A percentile compares a stretch with the other conserved stretches of the same genome.
phyloP scores from a whole-genome alignment of 2,888 invertebrate species.

The Diloba caeruleocephala region DNA sequence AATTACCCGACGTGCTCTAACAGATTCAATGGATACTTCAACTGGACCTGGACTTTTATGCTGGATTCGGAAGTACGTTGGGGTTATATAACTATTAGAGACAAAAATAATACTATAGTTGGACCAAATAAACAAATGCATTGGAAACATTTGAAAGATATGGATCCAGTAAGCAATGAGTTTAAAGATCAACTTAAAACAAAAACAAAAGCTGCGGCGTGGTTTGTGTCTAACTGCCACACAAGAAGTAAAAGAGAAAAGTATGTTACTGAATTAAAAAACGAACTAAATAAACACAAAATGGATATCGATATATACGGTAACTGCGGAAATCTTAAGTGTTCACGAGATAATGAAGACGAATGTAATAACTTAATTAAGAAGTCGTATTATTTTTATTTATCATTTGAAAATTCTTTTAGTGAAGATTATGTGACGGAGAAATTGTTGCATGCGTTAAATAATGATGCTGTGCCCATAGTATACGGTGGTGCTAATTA shows the following conservation, averaged over 20 bases:
- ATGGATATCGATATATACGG: slow-evolving; percentile 55
- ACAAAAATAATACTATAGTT: slow-evolving; percentile 55
- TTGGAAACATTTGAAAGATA: slow-evolving; percentile 62
- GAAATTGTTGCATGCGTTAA: slow-evolving; percentile 67
- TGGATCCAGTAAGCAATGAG: slow-evolving; percentile 62
- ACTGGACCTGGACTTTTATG: slow-evolving; percentile 77
- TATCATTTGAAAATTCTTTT: slow-evolving; percentile 76
- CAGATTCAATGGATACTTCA: slow-evolving; percentile 67
- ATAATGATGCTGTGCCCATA: slow-evolving; percentile 89
- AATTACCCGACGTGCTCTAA: slow-evolving; percentile 64
- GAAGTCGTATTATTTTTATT: slow-evolving; percentile 68
- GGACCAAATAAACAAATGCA: slow-evolving; percentile 67
- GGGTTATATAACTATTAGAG: slow-evolving; percentile 66
- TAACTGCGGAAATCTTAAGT: slow-evolving; percentile 46
- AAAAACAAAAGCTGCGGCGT: slow-evolving; percentile 60
- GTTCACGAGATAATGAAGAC: slow-evolving; percentile 51
- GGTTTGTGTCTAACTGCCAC: slow-evolving; percentile 64
- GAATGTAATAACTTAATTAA: slow-evolving; percentile 63
- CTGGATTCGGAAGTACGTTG: slow-evolving; percentile 70
- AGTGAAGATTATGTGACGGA: slow-evolving; percentile 75
- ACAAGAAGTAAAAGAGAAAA: slow-evolving; percentile 46
- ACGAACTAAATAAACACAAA: slow-evolving; percentile 40
- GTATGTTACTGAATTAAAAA: slow-evolving; percentile 29
- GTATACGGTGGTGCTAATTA: slow-evolving; percentile 90
- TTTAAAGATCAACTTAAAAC: slow-evolving; percentile 57